These are phyloP conservation scores for Parapsyche elsis DNA, from an alignment of 1,140 invertebrate species.

Conservation along the genomic window DNA sequence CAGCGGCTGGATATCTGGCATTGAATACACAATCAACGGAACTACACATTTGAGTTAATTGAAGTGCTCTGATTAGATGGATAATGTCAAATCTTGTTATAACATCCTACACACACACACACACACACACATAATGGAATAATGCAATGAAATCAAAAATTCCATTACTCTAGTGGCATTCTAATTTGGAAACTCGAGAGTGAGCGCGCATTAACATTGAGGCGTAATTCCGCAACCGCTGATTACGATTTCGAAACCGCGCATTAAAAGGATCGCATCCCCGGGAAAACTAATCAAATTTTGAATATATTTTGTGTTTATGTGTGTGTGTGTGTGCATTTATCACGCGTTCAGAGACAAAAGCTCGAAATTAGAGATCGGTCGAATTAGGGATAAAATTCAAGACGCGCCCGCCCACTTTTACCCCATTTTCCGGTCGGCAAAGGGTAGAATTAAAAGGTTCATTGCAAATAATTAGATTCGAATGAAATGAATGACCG, in stretches of 20 bases:
- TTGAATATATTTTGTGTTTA: not conserved
- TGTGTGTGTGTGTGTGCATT: not conserved
- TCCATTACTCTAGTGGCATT: not conserved
- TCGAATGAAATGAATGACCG: conserved; percentile 34
- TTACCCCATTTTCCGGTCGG: not conserved
- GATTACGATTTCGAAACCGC: not conserved
- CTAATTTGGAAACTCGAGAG: conserved; percentile 9
- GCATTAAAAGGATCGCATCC: not conserved
- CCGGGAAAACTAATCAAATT: not conserved
- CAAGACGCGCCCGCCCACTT: too few relatives aligned
- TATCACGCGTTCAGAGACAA: not conserved
- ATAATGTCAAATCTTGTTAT: conserved; percentile 2
- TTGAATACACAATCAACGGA: conserved; percentile 25
- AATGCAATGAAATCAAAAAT: conserved; percentile 26
- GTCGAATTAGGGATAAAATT: conserved; percentile 6
- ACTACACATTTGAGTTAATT: conserved; percentile 5
- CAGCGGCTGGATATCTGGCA: not conserved
- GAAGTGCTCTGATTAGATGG: conserved; percentile 1
- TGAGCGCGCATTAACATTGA: not conserved
- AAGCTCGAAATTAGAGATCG: conserved; percentile 7
- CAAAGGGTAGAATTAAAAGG: conserved; percentile 24
- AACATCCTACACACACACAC: too few relatives aligned
- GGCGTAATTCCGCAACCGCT: not conserved
- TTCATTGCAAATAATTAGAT: conserved; percentile 35
- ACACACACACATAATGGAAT: not conserved